A percentile compares a stretch with the other conserved stretches of the same genome.
Evolutionary conservation across 2,888 invertebrate species (phyloP).

Genomic region (Catocala sponsa): DNA sequence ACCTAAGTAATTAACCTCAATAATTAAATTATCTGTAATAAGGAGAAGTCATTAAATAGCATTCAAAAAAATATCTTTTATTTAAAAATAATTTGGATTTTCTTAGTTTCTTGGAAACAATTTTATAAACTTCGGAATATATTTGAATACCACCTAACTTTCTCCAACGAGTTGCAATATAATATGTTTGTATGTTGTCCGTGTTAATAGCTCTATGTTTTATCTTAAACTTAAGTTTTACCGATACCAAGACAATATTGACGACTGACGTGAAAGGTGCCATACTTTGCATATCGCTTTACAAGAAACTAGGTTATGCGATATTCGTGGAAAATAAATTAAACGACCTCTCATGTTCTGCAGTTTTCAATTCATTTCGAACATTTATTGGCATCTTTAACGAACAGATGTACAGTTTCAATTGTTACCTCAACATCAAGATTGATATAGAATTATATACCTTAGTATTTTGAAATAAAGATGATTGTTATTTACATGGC

Average conservation of each 20-base stretch:
- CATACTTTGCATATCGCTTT: conserved; percentile 14
- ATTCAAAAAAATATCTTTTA: too few species aligned
- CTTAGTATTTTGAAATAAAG: conserved; percentile 6
- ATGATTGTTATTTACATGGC: conserved; percentile 2
- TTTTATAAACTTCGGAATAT: too few species aligned
- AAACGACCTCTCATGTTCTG: conserved; percentile 24
- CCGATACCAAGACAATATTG: neutral
- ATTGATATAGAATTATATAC: conserved; percentile 7
- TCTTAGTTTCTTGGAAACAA: too few species aligned
- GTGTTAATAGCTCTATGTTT: neutral
- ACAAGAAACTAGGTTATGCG: conserved; percentile 19
- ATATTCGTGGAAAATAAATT: conserved; percentile 21
- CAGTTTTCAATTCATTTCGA: conserved; percentile 13
- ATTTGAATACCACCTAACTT: too few species aligned
- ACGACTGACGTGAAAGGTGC: conserved; percentile 18
- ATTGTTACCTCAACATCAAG: conserved; percentile 12
- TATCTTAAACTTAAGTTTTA: neutral
- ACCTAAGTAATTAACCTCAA: too few species aligned
- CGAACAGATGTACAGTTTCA: conserved; percentile 16
- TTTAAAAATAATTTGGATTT: too few species aligned
- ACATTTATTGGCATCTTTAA: conserved; percentile 16
- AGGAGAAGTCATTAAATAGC: too few species aligned
- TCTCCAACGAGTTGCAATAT: neutral
- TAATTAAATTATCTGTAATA: too few species aligned
- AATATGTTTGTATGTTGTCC: neutral